These are phyloP conservation scores for Drosophila picticornis DNA, from an alignment of 2,888 invertebrate species.

Conservation along the genomic window DNA sequence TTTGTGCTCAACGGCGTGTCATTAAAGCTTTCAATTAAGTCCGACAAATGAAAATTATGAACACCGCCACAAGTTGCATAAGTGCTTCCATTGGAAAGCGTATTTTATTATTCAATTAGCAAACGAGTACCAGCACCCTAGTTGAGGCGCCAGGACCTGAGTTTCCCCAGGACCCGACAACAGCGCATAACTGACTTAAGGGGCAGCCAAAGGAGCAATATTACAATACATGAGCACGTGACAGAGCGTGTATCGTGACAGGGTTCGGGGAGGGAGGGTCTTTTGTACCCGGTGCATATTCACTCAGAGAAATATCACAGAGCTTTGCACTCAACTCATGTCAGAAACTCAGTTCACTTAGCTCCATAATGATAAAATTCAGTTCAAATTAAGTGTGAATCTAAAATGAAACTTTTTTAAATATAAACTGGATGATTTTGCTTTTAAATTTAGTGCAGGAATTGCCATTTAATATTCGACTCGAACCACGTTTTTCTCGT, in stretches of 20 bases:
- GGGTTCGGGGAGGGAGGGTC: not conserved
- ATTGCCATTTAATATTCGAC: not conserved
- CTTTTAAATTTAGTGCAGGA: not conserved
- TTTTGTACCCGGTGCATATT: too few relatives aligned
- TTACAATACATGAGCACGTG: not conserved
- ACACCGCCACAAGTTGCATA: not conserved
- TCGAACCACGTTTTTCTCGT: not conserved
- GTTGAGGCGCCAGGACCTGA: not conserved
- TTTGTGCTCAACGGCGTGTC: not conserved
- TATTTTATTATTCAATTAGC: slow-evolving; percentile 8
- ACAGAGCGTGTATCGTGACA: not conserved
- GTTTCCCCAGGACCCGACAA: slow-evolving; percentile 2
- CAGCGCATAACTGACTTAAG: not conserved
- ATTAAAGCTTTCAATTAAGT: not conserved
- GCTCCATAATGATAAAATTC: not conserved
- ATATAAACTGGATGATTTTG: too few relatives aligned
- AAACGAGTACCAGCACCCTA: not conserved
- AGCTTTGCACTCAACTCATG: not conserved
- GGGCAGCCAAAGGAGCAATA: slow-evolving; percentile 13
- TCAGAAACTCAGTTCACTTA: not conserved
- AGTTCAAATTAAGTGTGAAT: not conserved
- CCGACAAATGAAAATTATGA: not conserved
- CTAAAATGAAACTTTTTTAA: not conserved
- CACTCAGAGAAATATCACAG: not conserved
- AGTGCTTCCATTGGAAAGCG: not conserved